Evolutionary conservation across 2,888 invertebrate genomes (phyloP), one percentile per base, ranked within the genome.

Genomic region (Pachycephus smyrnensis): DNA sequence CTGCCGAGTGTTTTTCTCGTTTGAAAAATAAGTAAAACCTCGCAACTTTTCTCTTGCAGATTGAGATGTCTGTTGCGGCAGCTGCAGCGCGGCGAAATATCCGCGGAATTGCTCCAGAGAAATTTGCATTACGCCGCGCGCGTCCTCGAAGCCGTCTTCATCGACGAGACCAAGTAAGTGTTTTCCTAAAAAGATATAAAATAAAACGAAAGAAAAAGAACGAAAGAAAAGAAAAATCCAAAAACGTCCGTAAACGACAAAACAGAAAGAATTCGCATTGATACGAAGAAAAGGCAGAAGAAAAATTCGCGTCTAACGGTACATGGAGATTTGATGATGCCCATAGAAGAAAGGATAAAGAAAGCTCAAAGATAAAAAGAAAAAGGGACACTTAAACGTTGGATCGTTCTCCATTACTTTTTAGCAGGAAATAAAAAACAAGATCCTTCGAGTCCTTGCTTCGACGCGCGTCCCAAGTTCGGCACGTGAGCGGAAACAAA

Each of bases 121-220:
- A 98, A 98, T 93, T 93, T 98, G 85, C 96, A 97, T 88, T 98
- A 98, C 92, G 98, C 98, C 77, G 97, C 97, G 31, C 95, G 96
- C 89, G 98, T 98, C 73, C 94, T 98, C 84, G 98, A 98, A 93
- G 96, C 97, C 23, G 97, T 97, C 84, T 98, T 97, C 93, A 96
- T 97, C 91, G 98, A 98, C 92, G 98, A 98, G 92, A 96, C 97
- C 92, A 97, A 97, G 98, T 97, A 95, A 93, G 96, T 89, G 80
- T 80, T 77, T 75, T 40, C 77, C 55, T 12, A 68, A 79, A 79
- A 76, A 68, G 73, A 71, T 33, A 23, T 23, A 33, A 77, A 32
- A 68, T 4, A 37, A 69, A 31, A 55, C 68, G 23, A 55, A 23
- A 23, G 15, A 40, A 36, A 36, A 36, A 36, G n/a, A n/a, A n/a